Evolutionary conservation across 2,797 vertebrate species (phyloP), one percentile per base, ranked within the genome.

Genomic region (Neosalanx taihuensis): DNA sequence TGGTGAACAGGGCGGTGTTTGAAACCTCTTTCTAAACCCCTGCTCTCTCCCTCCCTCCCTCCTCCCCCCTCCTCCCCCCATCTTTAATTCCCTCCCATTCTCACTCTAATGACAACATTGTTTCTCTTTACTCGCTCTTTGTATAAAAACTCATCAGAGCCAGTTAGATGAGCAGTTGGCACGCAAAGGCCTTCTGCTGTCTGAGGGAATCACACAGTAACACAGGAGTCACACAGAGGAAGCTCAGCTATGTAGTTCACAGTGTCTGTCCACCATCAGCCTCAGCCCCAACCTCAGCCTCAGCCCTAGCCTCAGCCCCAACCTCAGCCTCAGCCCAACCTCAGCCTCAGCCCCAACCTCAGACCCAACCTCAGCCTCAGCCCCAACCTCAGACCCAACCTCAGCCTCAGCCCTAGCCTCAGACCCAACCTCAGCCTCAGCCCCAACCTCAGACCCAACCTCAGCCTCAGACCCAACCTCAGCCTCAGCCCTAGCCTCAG

Each of bases 101-200:
- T 59, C 18, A 20, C 57, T 59, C 75, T 78, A 75, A 79, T 86
- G 77, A 76, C 65, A 26, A 73, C 74, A 82, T 85, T 88, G 84
- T 84, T 85, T 81, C 75, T 76, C 70, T 35, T 35, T 81, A 76
- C 76, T 76, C 64, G 67, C 72, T 81, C 81, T 81, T 82, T 84
- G 85, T 81, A 77, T 79, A 72, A 79, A 78, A 83, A 83, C 74
- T 80, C 81, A 84, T 83, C 77, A 81, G 78, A 77, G 80, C 83
- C 81, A 82, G 76, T 74, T 75, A 75, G 77, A 84, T 84, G 76
- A 76, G 80, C 78, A 70, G 66, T 41, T 84, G 81, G 76, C 84
- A 86, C 79, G 82, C 84, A 80, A 81, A 70, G 72, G 20, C 31
- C 31, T 4, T 75, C 7, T 51, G 33, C 71, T 41, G 68, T 67